Evolutionary conservation across 2,113 vertebrate genomes (phyloP).

Genomic region (Caloenas nicobarica): DNA sequence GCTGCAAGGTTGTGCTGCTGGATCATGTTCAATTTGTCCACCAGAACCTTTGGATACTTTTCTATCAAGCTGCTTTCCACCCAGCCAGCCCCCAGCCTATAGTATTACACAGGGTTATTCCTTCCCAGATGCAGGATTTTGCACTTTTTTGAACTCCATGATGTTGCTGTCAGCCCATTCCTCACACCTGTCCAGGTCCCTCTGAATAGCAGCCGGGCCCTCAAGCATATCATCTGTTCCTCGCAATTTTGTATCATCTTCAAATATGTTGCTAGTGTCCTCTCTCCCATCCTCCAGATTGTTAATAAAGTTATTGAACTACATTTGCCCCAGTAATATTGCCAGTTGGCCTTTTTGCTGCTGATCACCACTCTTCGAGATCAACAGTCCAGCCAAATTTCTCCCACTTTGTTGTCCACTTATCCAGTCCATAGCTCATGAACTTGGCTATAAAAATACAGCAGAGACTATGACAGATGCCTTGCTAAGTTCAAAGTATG

Average conservation of each 20-base stretch:
- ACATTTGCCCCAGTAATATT: neutral
- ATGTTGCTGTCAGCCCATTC: slow-evolving; percentile 17
- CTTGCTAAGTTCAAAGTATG: neutral
- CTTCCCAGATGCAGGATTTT: slow-evolving; percentile 4
- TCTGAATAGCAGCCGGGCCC: slow-evolving; percentile 9
- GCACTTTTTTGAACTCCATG: neutral
- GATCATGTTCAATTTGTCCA: neutral
- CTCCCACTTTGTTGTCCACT: neutral
- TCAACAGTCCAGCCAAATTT: neutral
- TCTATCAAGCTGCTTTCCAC: neutral
- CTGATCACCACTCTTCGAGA: neutral
- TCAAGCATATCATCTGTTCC: neutral
- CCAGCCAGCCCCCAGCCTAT: neutral
- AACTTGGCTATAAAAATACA: neutral
- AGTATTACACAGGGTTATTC: neutral
- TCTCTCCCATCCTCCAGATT: neutral
- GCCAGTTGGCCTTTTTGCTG: neutral
- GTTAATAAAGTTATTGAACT: neutral
- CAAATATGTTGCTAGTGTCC: neutral
- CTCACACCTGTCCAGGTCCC: slow-evolving; percentile 12
- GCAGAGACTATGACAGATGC: neutral
- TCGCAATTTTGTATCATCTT: neutral
- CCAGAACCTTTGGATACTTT: neutral
- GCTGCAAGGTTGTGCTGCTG: neutral
- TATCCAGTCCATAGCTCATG: neutral